phyloP scores from a whole-genome alignment of 2,113 vertebrate genomes.

The Melanotaenia duboulayi region DNA sequence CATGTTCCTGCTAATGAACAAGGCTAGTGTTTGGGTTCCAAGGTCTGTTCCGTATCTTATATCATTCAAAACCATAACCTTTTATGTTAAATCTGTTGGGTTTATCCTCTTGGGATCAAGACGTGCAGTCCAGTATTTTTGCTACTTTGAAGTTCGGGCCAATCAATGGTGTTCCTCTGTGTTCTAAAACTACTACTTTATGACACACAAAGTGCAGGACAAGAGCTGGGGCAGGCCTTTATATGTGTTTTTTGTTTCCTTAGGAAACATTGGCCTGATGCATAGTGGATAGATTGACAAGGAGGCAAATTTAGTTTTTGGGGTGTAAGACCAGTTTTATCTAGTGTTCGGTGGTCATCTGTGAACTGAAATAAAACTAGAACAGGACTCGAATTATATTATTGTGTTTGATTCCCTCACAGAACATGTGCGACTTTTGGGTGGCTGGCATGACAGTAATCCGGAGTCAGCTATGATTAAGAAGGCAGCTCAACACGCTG shows the following conservation, averaged over 20 bases:
- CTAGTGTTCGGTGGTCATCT: not conserved
- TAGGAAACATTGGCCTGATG: no score
- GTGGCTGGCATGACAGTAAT: slow-evolving; percentile 50
- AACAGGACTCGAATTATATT: not conserved
- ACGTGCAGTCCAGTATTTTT: not conserved
- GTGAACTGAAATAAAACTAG: not conserved
- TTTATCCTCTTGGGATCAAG: not conserved
- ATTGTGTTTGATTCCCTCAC: not conserved
- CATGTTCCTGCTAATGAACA: no score
- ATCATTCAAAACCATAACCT: no score
- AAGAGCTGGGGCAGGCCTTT: no score
- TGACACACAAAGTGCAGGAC: no score
- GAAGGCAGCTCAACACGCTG: slow-evolving; percentile 34
- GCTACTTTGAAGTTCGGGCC: not conserved
- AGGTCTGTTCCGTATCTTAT: no score
- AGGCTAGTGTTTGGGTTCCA: no score
- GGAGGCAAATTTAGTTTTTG: no score
- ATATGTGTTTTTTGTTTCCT: no score
- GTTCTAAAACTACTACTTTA: no score
- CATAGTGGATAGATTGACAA: no score
- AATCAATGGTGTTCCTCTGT: not conserved
- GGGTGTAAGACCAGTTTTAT: not conserved
- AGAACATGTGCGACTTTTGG: slow-evolving; percentile 41
- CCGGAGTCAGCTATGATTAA: slow-evolving; percentile 40
- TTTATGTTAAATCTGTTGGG: no score